These are phyloP conservation scores for Chaetorhynchus papuensis DNA, from an alignment of 2,113 vertebrate species.

Conservation along the genomic window DNA sequence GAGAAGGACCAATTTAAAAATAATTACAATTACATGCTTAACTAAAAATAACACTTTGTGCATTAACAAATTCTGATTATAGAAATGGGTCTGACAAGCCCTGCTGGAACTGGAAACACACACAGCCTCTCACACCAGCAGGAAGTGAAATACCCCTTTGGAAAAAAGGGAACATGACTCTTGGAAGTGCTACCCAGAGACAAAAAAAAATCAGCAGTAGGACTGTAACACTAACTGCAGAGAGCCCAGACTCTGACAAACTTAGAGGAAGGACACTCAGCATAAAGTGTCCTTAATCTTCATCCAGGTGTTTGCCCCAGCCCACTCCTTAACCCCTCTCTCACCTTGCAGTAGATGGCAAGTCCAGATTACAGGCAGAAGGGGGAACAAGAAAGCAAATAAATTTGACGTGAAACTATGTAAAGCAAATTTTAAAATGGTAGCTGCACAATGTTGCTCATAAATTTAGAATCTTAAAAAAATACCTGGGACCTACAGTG, in stretches of 20 bases:
- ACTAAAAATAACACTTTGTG: neutral
- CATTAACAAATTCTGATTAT: neutral
- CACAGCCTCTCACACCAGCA: neutral
- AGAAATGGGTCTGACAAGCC: neutral
- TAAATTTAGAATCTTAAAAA: neutral
- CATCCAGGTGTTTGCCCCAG: neutral
- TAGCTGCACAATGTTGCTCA: neutral
- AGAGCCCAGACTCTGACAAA: neutral
- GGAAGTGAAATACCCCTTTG: neutral
- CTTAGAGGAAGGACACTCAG: neutral
- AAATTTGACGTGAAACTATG: neutral
- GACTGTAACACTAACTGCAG: neutral
- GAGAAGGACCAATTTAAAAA: neutral
- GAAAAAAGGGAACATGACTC: neutral
- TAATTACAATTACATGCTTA: neutral
- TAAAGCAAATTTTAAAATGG: neutral
- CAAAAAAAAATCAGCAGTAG: neutral
- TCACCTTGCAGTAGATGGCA: neutral
- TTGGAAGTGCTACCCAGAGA: neutral
- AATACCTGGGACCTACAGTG: constrained; percentile 39
- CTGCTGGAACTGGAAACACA: neutral
- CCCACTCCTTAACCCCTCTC: neutral
- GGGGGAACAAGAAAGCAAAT: neutral
- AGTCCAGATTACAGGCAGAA: neutral
- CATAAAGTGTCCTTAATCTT: neutral